These are phyloP conservation scores for Chaetops frenatus DNA, from an alignment of 2,113 vertebrate genomes.

Conservation along the genomic window DNA sequence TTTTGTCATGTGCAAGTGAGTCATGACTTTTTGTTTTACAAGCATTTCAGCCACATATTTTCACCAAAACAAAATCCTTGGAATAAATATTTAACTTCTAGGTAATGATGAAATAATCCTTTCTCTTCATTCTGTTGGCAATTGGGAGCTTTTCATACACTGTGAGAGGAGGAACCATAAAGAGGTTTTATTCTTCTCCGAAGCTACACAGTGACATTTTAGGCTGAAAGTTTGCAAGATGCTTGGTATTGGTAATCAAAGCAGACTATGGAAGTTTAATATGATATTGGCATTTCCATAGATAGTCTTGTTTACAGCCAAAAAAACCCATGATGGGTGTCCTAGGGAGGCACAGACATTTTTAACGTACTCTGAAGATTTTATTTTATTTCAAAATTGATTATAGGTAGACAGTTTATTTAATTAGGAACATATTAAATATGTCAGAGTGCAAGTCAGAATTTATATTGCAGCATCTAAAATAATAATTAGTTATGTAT, in stretches of 20 bases:
- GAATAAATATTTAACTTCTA: neutral
- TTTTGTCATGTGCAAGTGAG: neutral
- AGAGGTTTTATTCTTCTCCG: neutral
- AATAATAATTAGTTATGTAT: neutral
- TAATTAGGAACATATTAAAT: neutral
- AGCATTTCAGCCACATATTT: neutral
- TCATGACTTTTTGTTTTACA: neutral
- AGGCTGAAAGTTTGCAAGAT: neutral
- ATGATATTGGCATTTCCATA: neutral
- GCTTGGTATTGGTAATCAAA: neutral
- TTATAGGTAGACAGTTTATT: neutral
- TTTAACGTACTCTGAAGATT: neutral
- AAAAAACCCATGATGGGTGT: neutral
- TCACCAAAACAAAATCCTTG: neutral
- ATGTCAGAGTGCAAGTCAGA: neutral
- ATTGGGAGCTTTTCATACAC: neutral
- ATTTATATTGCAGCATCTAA: neutral
- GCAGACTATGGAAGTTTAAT: neutral
- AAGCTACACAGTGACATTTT: neutral
- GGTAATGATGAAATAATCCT: neutral
- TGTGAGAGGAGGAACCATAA: neutral
- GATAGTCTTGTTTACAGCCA: neutral
- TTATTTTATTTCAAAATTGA: neutral
- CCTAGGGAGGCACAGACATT: neutral
- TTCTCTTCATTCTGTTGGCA: neutral